Evolutionary conservation across 2,888 invertebrate species (phyloP), one percentile per base, ranked within the genome.

Genomic region (Aproaerema taeniolella): DNA sequence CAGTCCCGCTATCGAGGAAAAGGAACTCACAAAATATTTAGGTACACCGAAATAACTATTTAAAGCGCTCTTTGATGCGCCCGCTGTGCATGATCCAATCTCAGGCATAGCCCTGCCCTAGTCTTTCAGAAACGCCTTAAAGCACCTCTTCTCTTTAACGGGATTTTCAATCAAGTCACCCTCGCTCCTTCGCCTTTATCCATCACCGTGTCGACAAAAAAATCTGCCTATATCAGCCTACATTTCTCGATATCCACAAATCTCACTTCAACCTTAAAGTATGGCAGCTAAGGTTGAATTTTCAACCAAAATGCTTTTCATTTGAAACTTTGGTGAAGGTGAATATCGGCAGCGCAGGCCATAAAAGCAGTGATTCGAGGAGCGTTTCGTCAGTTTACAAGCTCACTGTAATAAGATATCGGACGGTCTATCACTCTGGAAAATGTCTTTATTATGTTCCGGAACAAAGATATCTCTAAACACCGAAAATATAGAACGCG

Each of bases 361-460:
- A 70, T 76, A 76, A 76, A 76, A 61, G 67, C 73, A 75, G 75
- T 76, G 73, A 76, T 74, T 73, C 68, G 67, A 64, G 61, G 62
- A 74, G 67, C 69, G 64, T 69, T 75, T 63, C 67, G 59, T 70
- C 69, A 73, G 68, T 76, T 78, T 75, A 74, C 73, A 78, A 72
- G 71, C 74, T 59, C 61, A 60, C 64, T 61, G 67, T 78, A 77
- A 77, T 77, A 75, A 73, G 76, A 76, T 77, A 75, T 76, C 66
- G 73, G 71, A 70, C 68, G 69, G 63, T 73, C 69, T 74, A 69
- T 72, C 70, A 58, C 63, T 58, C 61, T 69, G 66, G 62, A 71
- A 72, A 74, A 75, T 67, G 67, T 65, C 70, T 75, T 64, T 72
- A 71, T 74, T 68, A 73, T 65, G 50, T 54, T 58, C 46, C 46